These are phyloP conservation scores for Gymnocheta viridis DNA, from an alignment of 2,888 invertebrate species.

Conservation along the genomic window DNA sequence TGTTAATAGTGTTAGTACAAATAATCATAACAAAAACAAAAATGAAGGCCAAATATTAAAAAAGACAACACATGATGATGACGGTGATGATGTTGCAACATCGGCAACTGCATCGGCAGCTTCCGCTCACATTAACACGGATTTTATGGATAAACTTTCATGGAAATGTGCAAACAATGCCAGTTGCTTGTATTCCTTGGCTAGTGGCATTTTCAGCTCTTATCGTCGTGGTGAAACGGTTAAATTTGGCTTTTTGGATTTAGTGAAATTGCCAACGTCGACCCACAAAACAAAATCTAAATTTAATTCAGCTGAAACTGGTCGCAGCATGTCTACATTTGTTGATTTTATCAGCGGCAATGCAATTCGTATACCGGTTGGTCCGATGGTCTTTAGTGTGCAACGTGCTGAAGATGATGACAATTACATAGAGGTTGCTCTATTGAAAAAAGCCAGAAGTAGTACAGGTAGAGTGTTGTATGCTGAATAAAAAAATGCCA, in stretches of 20 bases:
- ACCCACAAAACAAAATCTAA: slow-evolving; percentile 69
- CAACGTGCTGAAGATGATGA: slow-evolving; percentile 80
- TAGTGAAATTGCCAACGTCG: slow-evolving; percentile 83
- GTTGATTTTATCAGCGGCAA: slow-evolving; percentile 80
- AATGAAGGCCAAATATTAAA: slow-evolving; percentile 71
- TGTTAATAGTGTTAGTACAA: slow-evolving; percentile 59
- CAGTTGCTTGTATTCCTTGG: slow-evolving; percentile 84
- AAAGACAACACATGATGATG: slow-evolving; percentile 3
- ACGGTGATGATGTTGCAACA: background rate
- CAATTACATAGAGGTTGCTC: slow-evolving; percentile 80
- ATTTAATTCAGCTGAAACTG: slow-evolving; percentile 71
- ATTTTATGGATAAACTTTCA: slow-evolving; percentile 78
- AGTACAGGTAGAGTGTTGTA: slow-evolving; percentile 76
- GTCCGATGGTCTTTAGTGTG: slow-evolving; percentile 81
- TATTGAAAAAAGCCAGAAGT: slow-evolving; percentile 77
- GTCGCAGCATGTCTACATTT: slow-evolving; percentile 78
- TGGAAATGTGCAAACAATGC: slow-evolving; percentile 85
- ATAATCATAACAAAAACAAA: slow-evolving; percentile 41
- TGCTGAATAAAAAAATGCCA: background rate
- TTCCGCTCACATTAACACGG: slow-evolving; percentile 73
- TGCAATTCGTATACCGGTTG: slow-evolving; percentile 80
- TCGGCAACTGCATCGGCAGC: slow-evolving; percentile 19
- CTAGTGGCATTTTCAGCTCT: slow-evolving; percentile 83
- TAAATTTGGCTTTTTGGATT: slow-evolving; percentile 84
- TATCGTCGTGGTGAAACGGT: slow-evolving; percentile 84